Evolutionary conservation across 2,888 invertebrate genomes (phyloP).

Genomic region (Drosophila macrothrix): DNA sequence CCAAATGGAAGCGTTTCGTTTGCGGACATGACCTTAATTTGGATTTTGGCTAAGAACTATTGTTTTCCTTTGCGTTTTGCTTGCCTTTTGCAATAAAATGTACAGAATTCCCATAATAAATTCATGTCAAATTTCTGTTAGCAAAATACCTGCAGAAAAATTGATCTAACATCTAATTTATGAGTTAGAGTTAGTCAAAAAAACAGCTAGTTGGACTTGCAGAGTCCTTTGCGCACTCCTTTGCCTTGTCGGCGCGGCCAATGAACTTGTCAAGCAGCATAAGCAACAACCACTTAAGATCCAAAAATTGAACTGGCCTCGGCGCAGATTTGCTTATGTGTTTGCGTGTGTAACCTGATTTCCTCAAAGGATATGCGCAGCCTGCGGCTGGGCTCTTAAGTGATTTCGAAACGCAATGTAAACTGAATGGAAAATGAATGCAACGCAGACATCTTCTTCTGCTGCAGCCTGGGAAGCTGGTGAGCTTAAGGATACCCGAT

Average conservation of each 20-base stretch:
- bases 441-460: constrained; percentile 17
- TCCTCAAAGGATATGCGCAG: constrained; percentile 71
- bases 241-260: constrained; percentile 45
- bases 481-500: constrained; percentile 60
- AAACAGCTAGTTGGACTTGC: not conserved
- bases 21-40: constrained; percentile 64
- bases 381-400: constrained; percentile 74
- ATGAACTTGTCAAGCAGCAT: constrained; percentile 63
- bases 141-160: not conserved
- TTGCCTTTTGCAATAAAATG: not conserved
- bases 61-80: not conserved
- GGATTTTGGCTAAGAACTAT: constrained; percentile 21
- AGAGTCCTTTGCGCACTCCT: constrained; percentile 23
- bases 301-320: constrained; percentile 39
- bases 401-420: constrained; percentile 68
- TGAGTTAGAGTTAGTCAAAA: no score
- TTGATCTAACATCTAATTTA: not conserved
- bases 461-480: constrained; percentile 28
- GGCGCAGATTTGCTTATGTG: constrained; percentile 23
- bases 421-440: constrained; percentile 51
- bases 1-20: constrained; percentile 61
- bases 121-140: not conserved
- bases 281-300: constrained; percentile 62
- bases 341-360: constrained; percentile 73
- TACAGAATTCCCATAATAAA: not conserved